Evolutionary conservation across 23 tunicate species (phyloP).

Genomic region (Oikopleura dioica): DNA sequence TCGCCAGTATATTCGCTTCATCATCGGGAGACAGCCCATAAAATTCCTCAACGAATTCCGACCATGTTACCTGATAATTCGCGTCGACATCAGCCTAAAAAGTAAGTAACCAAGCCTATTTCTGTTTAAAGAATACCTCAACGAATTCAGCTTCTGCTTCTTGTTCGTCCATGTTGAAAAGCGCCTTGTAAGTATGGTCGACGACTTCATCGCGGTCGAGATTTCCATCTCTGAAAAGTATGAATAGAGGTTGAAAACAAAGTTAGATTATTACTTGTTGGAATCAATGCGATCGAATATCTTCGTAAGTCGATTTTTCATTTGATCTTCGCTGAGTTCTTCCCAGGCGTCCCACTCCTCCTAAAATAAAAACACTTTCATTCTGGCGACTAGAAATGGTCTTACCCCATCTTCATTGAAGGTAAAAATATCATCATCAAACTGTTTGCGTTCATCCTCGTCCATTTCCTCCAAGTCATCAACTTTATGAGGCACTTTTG

Average conservation of each 20-base stretch:
- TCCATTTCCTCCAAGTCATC: neutral
- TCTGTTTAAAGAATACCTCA: no score
- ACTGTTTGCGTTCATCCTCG: neutral
- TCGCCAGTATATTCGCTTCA: neutral
- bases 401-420: slow-evolving; percentile 2
- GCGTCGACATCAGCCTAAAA: slow-evolving; percentile 1
- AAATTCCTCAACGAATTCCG: neutral
- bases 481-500: neutral
- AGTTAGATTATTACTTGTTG: neutral
- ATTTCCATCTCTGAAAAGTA: neutral
- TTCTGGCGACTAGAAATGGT: no score
- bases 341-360: slow-evolving; percentile 12
- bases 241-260: neutral
- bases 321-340: neutral
- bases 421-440: neutral
- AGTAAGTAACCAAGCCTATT: no score
- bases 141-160: slow-evolving; percentile 7
- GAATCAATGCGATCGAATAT: neutral
- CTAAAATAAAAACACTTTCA: neutral
- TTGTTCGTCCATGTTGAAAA: neutral
- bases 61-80: neutral
- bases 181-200: neutral
- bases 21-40: neutral
- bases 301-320: neutral
- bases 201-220: neutral